Evolutionary conservation across 2,113 vertebrate species (phyloP).

Genomic region (Promerops cafer): DNA sequence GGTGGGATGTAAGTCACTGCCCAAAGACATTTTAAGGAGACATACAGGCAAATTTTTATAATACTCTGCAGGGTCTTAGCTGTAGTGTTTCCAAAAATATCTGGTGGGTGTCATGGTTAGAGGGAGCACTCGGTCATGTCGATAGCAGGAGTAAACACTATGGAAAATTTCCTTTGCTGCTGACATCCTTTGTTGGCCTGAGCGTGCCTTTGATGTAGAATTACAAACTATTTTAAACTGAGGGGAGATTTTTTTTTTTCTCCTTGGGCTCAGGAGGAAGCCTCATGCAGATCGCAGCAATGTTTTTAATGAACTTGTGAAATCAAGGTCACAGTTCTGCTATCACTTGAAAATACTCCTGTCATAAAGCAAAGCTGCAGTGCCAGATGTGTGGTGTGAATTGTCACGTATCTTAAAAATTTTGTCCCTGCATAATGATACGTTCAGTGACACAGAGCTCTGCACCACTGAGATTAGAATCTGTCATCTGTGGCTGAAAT

Average conservation of each 20-base stretch:
- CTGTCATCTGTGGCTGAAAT: slow-evolving; percentile 47
- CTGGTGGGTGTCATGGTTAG: neutral
- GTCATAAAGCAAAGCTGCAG: neutral
- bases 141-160: neutral
- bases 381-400: slow-evolving; percentile 22
- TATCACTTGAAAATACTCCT: neutral
- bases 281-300: neutral
- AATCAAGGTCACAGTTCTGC: slow-evolving; percentile 37
- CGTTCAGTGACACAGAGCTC: neutral
- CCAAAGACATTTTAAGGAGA: neutral
- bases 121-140: neutral
- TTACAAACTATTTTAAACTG: neutral
- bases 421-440: slow-evolving; percentile 12
- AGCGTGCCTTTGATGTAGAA: neutral
- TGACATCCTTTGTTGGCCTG: neutral
- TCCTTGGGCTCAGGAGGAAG: neutral
- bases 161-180: neutral
- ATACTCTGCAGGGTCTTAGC: neutral
- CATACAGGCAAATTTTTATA: neutral
- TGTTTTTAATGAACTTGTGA: slow-evolving; percentile 32
- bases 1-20: neutral
- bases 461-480: slow-evolving; percentile 26
- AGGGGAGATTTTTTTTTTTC: neutral
- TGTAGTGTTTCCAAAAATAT: neutral
- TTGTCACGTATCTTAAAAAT: neutral